phyloP scores from a whole-genome alignment of 2,113 vertebrate species.

The Tetraodon nigroviridis region DNA sequence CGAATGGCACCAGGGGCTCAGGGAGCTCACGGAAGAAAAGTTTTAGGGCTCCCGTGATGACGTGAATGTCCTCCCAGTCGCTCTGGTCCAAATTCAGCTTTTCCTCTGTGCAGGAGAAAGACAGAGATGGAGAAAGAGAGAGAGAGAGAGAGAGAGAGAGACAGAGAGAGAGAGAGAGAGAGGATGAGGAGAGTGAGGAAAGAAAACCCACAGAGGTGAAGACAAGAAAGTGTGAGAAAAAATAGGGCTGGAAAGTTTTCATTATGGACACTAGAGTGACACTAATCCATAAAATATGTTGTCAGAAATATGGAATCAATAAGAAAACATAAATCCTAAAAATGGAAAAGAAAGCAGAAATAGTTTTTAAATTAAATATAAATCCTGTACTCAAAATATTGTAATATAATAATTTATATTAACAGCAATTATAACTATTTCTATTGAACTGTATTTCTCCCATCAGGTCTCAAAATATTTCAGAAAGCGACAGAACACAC shows the following conservation, averaged over 20 bases:
- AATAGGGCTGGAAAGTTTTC: slow-evolving; percentile 8
- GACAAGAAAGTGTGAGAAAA: slow-evolving; percentile 3
- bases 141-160: slow-evolving; percentile 3
- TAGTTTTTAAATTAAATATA: no score
- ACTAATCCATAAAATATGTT: slow-evolving; percentile 19
- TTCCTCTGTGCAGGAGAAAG: slow-evolving; percentile 72
- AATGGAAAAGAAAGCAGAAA: no score
- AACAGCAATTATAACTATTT: no score
- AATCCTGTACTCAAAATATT: no score
- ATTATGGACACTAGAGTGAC: slow-evolving; percentile 39
- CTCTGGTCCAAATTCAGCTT: slow-evolving; percentile 81
- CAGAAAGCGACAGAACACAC: no score
- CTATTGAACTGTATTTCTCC: no score
- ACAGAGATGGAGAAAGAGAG: not conserved
- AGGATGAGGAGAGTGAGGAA: slow-evolving; percentile 15
- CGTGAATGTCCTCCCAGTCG: slow-evolving; percentile 89
- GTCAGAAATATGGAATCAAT: no score
- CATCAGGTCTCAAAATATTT: no score
- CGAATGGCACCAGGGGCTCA: slow-evolving; percentile 81
- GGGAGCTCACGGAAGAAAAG: slow-evolving; percentile 92
- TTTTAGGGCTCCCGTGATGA: slow-evolving; percentile 88
- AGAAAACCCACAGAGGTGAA: slow-evolving; percentile 1
- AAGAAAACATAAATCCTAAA: no score
- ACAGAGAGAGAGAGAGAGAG: slow-evolving; percentile 14
- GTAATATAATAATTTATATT: no score